Evolutionary conservation across 2,888 invertebrate species (phyloP), one percentile per base, ranked within the genome.

Genomic region (Drosophila gaucha): DNA sequence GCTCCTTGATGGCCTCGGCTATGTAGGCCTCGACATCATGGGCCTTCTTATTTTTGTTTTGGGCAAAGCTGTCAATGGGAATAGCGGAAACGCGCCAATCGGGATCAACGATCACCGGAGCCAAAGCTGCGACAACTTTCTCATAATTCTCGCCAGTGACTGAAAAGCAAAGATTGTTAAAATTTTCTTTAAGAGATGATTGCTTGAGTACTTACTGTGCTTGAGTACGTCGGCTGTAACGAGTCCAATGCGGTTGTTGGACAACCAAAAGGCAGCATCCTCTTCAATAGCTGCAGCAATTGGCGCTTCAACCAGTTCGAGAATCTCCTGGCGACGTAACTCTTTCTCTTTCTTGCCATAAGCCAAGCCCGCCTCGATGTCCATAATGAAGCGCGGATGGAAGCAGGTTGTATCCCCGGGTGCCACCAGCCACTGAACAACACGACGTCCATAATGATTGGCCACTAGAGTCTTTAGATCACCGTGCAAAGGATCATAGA

Each of bases 391-490:
- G 60, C 93, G 93, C 0, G 98, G 98, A 91, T 97, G 97, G 90
- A 98, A 98, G 69, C 96, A 95, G 49, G 94, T 93, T 0, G 94
- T 93, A 88, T 97, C 95, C 38, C 95, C 95, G 1, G 97, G 96
- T 41, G 96, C 95, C 12, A 98, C 94, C 20, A 99, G 92, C 94
- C 98, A 98, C 63, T 97, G 94, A 50, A 99, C 86, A 0, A 98
- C 96, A 92, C 96, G 96, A 69, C 96, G 94, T 0, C 98, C 98
- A 94, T 96, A 95, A 89, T 96, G 96, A 89, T 95, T 95, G 35
- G 93, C 92, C 0, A 95, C 95, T 28, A 98, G 92, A 4, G 95
- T 95, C 69, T 94, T 93, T 18, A 96, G 88, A 64, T 95, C 94
- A 30, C 92, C 93, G 30, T 95, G 91, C 67, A 98, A 92, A 67